These are phyloP conservation scores for Campoletis sonorensis DNA, from an alignment of 1,140 invertebrate genomes.

Conservation along the genomic window DNA sequence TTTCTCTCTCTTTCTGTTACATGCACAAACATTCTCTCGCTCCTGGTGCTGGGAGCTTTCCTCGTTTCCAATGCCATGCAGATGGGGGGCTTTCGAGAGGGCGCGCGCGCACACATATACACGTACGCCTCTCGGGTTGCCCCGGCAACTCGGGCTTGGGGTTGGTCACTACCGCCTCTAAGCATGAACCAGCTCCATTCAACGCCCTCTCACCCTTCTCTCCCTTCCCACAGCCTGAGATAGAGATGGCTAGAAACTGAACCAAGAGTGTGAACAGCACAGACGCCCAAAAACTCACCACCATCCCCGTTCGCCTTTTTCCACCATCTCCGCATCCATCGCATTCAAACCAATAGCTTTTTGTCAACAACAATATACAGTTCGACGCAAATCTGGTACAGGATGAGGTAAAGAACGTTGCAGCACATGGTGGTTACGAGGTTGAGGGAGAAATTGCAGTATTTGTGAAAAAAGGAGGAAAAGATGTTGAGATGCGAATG, in stretches of 20 bases:
- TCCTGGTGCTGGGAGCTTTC: constrained; percentile 52
- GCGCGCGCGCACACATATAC: constrained; percentile 65
- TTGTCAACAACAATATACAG: neutral
- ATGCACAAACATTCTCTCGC: constrained; percentile 21
- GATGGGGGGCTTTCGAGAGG: neutral
- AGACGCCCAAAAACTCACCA: constrained; percentile 27
- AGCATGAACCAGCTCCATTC: constrained; percentile 70
- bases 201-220: constrained; percentile 63
- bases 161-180: constrained; percentile 72
- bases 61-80: constrained; percentile 56
- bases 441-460: neutral
- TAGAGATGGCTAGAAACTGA: neutral
- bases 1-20: constrained; percentile 20
- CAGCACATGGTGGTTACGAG: neutral
- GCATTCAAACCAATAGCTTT: constrained; percentile 13
- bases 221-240: constrained; percentile 48
- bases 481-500: constrained; percentile 19
- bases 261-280: constrained; percentile 6
- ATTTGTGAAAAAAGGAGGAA: constrained; percentile 28
- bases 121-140: constrained; percentile 75
- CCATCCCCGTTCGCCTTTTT: constrained; percentile 38
- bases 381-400: neutral
- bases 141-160: constrained; percentile 74
- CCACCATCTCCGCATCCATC: constrained; percentile 32
- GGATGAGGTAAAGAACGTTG: neutral